Base-by-base conservation (phyloP, 2,797 vertebrate genomes). In the Coccyzus lansbergi region DNA sequence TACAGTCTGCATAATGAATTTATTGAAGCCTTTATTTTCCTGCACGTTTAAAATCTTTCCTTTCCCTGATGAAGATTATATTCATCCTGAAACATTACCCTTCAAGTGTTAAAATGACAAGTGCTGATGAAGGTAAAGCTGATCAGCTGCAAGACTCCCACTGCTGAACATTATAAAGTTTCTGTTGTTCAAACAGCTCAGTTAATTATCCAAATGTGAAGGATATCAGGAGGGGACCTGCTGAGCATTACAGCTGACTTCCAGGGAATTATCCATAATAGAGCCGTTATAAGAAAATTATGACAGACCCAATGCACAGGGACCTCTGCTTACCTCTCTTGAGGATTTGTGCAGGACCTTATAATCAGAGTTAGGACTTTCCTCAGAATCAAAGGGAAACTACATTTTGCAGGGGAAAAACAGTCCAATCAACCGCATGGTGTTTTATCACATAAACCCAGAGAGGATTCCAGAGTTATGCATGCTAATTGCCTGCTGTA, bases 121-220 rank as follows among this genome's bases (percentile, higher is more conserved):
- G 77, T 86, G 68, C 80, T 96, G 88, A 94, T 96, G 93, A 96
- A 85, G 68, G 75, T 78, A 95, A 97, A 93, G 94, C 92, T 96
- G 94, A 96, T 97, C 96, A 96, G 81, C 86, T 91, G 46, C 94
- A 88, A 94, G 95, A 74, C 86, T 97, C 96, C 95, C 93, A 95
- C 90, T 95, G 85, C 82, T 95, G 56, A 96, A 95, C 84, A 96
- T 93, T 94, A 94, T 93, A 85, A 97, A 94, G 88, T 97, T 95
- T 96, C 87, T 96, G 90, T 97, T 96, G 94, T 97, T 97, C 86
- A 93, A 96, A 95, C 65, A 96, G 69, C 91, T 97, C 96, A 91
- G 84, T 91, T 95, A 97, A 95, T 97, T 97, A 96, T 91, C 95
- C 68, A 95, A 95, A 97, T 83, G 71, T 84, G 86, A 94, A 96